phyloP scores from a whole-genome alignment of 2,888 invertebrate genomes.

The Melieria picta region DNA sequence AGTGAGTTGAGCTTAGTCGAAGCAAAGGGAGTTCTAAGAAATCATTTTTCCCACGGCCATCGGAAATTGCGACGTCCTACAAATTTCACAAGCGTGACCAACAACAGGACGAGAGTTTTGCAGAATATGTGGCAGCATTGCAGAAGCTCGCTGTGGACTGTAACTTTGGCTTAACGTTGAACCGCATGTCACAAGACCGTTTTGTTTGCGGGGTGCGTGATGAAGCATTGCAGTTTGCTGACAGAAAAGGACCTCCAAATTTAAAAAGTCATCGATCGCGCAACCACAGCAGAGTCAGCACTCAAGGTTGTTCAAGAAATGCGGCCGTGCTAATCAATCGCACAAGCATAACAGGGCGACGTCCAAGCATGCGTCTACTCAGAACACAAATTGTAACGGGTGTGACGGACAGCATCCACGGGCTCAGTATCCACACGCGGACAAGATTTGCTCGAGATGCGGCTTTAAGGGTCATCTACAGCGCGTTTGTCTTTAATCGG shows the following conservation, averaged over 20 bases:
- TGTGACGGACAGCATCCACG: constrained; percentile 30
- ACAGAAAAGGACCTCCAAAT: constrained; percentile 33
- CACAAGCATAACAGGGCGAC: not conserved
- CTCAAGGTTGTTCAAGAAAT: constrained; percentile 23
- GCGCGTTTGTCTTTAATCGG: constrained; percentile 18
- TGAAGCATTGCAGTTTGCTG: constrained; percentile 33
- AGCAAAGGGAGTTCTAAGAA: constrained; percentile 34
- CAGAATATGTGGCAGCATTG: constrained; percentile 36
- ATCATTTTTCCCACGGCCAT: constrained; percentile 39
- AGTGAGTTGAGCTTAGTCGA: constrained; percentile 34
- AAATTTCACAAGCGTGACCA: constrained; percentile 38
- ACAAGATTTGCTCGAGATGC: constrained; percentile 28
- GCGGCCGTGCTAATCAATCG: constrained; percentile 20
- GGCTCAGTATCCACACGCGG: constrained; percentile 22
- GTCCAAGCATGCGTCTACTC: not conserved
- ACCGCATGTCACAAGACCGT: constrained; percentile 39
- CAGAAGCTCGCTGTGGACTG: constrained; percentile 34
- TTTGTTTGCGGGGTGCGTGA: constrained; percentile 40
- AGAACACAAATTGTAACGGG: constrained; percentile 19
- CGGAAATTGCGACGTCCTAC: constrained; percentile 34
- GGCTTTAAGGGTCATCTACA: constrained; percentile 36
- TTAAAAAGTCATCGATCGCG: constrained; percentile 35
- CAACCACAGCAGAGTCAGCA: constrained; percentile 33
- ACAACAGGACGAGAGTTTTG: constrained; percentile 31
- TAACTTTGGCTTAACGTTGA: constrained; percentile 35